Conservation (phyloP, 23 tunicate genomes). For the Corella eumyota region DNA sequence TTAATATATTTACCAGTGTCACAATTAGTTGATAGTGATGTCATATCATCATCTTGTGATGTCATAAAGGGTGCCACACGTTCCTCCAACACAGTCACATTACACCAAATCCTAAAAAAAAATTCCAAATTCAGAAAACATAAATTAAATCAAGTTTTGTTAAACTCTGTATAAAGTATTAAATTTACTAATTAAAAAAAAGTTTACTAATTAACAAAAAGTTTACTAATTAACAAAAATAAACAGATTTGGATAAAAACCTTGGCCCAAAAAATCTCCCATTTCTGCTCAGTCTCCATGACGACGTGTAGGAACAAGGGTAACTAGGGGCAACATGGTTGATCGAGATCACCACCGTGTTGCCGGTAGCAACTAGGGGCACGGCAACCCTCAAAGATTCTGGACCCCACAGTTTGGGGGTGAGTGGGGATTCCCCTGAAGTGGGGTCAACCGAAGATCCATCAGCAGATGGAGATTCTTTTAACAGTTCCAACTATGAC, state of each 20-base stretch:
- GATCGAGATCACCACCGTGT: constrained; percentile 37
- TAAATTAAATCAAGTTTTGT: neutral
- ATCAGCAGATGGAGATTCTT: constrained; percentile 21
- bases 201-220: too few relatives aligned
- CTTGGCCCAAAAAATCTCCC: constrained; percentile 54
- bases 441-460: constrained; percentile 46
- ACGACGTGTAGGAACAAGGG: constrained; percentile 54
- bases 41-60: too few relatives aligned
- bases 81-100: constrained; percentile 9
- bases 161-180: neutral
- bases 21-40: too few relatives aligned
- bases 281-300: constrained; percentile 44
- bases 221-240: neutral
- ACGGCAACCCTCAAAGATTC: constrained; percentile 12
- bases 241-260: constrained; percentile 12
- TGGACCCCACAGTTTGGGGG: constrained; percentile 21
- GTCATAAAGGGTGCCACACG: neutral
- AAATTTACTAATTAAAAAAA: too few relatives aligned
- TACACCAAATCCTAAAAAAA: constrained; percentile 36
- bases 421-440: neutral
- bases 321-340: constrained; percentile 38
- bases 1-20: too few relatives aligned
- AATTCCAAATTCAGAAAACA: too few relatives aligned
- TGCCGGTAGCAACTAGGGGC: constrained; percentile 27
- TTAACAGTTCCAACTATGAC: constrained; percentile 22